Evolutionary conservation across 2,113 vertebrate species (phyloP).

Genomic region (Gorsachius goisagi): DNA sequence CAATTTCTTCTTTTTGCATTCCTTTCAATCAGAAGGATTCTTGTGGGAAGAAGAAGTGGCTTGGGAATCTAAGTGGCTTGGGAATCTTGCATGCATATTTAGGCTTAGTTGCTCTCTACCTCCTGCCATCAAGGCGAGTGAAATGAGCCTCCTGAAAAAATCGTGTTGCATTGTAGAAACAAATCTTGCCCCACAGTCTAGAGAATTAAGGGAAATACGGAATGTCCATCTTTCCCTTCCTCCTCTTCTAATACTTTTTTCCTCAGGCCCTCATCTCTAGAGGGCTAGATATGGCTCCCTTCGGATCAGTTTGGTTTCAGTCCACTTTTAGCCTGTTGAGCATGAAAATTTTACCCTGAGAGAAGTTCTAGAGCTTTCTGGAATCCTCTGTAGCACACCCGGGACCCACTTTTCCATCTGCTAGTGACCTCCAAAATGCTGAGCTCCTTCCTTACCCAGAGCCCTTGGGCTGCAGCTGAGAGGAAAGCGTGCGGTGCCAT

Average conservation of each 20-base stretch:
- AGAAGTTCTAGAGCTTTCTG: background rate
- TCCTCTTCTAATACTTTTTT: background rate
- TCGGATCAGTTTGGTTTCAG: background rate
- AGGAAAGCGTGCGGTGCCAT: accelerated
- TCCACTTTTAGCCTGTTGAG: background rate
- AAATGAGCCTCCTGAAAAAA: background rate
- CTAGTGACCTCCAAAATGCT: background rate
- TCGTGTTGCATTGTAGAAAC: background rate
- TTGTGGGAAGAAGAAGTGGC: background rate
- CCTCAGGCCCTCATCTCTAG: background rate
- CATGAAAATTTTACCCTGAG: background rate
- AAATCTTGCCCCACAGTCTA: background rate
- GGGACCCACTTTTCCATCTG: background rate
- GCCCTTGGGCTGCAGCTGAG: accelerated
- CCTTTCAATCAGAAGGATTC: background rate
- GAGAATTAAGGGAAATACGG: background rate
- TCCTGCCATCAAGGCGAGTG: background rate
- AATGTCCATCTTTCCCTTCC: background rate
- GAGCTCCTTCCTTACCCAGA: background rate
- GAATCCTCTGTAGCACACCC: background rate
- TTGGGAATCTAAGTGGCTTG: background rate
- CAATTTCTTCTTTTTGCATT: background rate
- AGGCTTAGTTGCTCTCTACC: background rate
- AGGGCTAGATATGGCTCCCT: background rate
- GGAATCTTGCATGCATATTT: background rate